A percentile compares a stretch with the other conserved stretches of the same genome.
These are phyloP conservation scores for Drosophila paulistorum DNA, from an alignment of 1,140 invertebrate species.

Conservation along the genomic window DNA sequence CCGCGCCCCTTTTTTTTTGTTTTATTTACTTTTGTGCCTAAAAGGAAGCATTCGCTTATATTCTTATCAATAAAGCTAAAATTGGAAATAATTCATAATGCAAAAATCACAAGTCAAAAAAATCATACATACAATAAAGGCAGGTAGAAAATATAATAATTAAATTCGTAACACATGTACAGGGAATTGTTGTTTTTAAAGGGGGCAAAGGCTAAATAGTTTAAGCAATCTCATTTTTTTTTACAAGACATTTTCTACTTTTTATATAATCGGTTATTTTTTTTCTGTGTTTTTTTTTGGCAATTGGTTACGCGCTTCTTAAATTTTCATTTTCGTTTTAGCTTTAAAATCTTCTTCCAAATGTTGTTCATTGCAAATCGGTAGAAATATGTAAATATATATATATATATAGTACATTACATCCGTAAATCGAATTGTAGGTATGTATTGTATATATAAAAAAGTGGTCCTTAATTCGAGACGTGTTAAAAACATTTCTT, in stretches of 20 bases:
- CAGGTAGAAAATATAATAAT: constrained; percentile 36
- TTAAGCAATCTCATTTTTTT: constrained; percentile 42
- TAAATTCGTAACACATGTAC: constrained; percentile 72
- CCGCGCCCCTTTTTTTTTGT: constrained; percentile 35
- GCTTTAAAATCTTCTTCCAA: constrained; percentile 73
- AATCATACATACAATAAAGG: constrained; percentile 35
- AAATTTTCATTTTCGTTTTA: constrained; percentile 40
- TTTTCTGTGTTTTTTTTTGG: constrained; percentile 49
- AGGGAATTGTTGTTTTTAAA: constrained; percentile 30
- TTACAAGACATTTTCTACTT: constrained; percentile 53
- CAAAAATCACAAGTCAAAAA: constrained; percentile 59
- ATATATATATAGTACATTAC: constrained; percentile 44
- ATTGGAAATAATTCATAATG: constrained; percentile 41
- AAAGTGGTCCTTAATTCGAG: constrained; percentile 81
- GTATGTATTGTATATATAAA: constrained; percentile 55
- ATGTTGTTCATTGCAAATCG: constrained; percentile 67
- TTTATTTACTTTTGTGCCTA: constrained; percentile 34
- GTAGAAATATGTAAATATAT: constrained; percentile 66
- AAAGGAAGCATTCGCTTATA: constrained; percentile 43
- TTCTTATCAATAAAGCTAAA: constrained; percentile 40
- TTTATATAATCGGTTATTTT: constrained; percentile 21
- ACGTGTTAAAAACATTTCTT: constrained; percentile 65
- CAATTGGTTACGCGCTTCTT: constrained; percentile 72
- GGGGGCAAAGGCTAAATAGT: constrained; percentile 32
- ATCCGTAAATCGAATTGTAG: constrained; percentile 24